Base-by-base conservation (phyloP, 2,888 invertebrate genomes). In the Leucoma salicis region DNA sequence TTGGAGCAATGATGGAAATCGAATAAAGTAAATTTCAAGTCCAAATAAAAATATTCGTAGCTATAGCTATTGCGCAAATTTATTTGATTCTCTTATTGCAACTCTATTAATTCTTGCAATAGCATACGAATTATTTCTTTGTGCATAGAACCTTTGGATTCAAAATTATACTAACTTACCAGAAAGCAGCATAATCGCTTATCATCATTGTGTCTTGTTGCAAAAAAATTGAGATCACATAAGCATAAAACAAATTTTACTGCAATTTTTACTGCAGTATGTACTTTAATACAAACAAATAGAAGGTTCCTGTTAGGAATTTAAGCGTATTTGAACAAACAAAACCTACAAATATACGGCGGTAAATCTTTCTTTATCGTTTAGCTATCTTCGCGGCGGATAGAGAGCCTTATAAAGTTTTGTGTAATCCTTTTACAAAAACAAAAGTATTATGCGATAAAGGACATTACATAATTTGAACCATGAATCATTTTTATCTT, bases 361-460 rank as follows among this genome's bases (percentile, higher is more conserved):
- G 31, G 53, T 70, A 70, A 74, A 76, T 74, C 70, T 67, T 55
- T 43, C 55, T 60, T 63, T 69, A 71, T 69, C 70, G 63, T 40
- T 43, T 48, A 49, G 53, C 59, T 65, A 72, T 72, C 66, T 68
- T 60, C 55, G 45, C 35, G 39, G 27, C 18, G 43, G 46, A 37
- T 49, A 45, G 53, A 49, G 51, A 50, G 39, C 49, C 41, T 42
- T 47, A 28, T 32, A 41, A n/a, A 49, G 33, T 48, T 55, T 34
- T 25, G 27, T 10, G 21, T 12, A 40, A 53, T 41, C 42, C 43
- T 8, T 44, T 47, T 45, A 7, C 32, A 27, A 45, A 51, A 45
- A 46, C 28, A 36, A 47, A 39, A 31, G 35, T 27, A n/a, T 43
- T 3, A 35, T 13, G 13, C 15, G 32, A 42, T 39, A 36, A 14